Evolutionary conservation across 1,140 invertebrate genomes (phyloP).

Genomic region (Chymomyza costata): DNA sequence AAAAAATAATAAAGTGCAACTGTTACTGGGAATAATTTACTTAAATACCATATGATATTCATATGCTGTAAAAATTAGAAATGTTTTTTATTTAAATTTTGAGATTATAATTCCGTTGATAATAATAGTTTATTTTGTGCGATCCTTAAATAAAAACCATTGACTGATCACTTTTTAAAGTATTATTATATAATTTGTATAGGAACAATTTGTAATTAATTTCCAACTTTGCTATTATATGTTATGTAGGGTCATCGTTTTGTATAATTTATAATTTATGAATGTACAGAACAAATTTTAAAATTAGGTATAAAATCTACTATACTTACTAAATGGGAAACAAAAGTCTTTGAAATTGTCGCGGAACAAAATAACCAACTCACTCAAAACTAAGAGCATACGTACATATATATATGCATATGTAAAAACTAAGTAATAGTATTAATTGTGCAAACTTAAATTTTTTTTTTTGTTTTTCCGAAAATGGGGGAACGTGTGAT

Average conservation of each 20-base stretch:
- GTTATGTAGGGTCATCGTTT: no score
- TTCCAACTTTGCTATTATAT: conserved; percentile 18
- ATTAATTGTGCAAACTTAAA: conserved; percentile 53
- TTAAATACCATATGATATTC: conserved; percentile 55
- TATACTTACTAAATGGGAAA: conserved; percentile 47
- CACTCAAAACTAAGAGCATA: conserved; percentile 17
- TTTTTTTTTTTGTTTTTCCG: conserved; percentile 53
- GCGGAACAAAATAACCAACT: conserved; percentile 52
- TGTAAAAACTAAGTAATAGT: conserved; percentile 65
- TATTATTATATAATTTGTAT: conserved; percentile 62
- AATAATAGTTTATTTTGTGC: conserved; percentile 50
- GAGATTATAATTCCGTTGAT: conserved; percentile 57
- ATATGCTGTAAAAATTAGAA: conserved; percentile 52
- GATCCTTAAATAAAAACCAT: conserved; percentile 41
- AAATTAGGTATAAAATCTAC: conserved; percentile 66
- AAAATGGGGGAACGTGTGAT: conserved; percentile 69
- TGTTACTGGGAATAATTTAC: conserved; percentile 66
- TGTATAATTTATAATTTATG: conserved; percentile 39
- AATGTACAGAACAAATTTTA: conserved; percentile 58
- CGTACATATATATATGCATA: conserved; percentile 23
- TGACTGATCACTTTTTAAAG: conserved; percentile 70
- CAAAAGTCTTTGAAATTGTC: conserved; percentile 68
- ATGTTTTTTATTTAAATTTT: conserved; percentile 38
- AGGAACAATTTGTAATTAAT: conserved; percentile 32
- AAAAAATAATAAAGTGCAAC: conserved; percentile 50